These are phyloP conservation scores for Thecophora atra DNA, from an alignment of 2,888 invertebrate genomes.

Conservation along the genomic window DNA sequence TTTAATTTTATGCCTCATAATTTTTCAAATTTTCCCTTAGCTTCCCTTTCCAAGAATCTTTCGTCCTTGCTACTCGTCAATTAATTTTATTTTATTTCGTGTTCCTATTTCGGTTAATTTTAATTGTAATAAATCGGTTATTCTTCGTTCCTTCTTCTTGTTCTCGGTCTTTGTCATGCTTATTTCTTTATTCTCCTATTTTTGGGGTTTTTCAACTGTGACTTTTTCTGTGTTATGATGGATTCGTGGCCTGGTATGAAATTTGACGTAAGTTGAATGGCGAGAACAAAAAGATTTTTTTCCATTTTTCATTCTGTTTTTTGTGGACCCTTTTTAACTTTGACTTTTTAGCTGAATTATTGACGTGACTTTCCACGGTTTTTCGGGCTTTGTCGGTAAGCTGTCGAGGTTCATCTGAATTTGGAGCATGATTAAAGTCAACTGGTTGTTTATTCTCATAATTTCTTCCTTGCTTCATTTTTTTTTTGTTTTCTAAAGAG, in stretches of 20 bases:
- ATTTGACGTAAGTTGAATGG: too few species aligned
- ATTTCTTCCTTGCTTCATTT: too few species aligned
- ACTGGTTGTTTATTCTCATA: too few species aligned
- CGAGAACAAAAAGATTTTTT: too few species aligned
- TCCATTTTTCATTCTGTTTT: too few species aligned
- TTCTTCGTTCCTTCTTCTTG: background rate
- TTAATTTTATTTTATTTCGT: background rate
- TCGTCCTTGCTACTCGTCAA: background rate
- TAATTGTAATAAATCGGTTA: constrained; percentile 5
- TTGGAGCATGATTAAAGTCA: too few species aligned
- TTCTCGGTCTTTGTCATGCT: background rate
- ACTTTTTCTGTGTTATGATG: background rate
- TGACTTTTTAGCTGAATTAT: background rate
- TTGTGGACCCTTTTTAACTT: background rate
- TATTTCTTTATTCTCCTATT: background rate
- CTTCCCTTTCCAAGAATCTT: background rate
- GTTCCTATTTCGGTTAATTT: background rate
- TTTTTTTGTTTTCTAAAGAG: too few species aligned
- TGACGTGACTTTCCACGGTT: too few species aligned
- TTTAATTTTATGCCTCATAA: constrained; percentile 13
- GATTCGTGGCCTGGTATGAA: too few species aligned
- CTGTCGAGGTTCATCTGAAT: too few species aligned
- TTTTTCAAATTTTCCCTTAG: background rate
- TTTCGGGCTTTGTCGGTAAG: too few species aligned
- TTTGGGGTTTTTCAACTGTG: background rate